A percentile compares a stretch with the other conserved stretches of the same genome.
phyloP scores from a whole-genome alignment of 1,140 invertebrate genomes.

The Drosophila tani region DNA sequence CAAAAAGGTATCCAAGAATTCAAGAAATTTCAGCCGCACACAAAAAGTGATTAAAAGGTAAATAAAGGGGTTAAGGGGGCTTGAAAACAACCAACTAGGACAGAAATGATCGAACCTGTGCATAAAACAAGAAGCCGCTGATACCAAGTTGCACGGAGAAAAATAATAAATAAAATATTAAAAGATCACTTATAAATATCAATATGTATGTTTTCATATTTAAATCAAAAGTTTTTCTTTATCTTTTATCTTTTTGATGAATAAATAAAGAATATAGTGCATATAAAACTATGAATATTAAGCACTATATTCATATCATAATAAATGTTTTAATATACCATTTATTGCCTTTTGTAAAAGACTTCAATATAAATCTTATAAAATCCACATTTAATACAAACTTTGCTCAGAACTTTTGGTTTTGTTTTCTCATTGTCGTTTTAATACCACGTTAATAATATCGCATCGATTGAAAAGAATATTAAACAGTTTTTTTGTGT shows the following conservation, averaged over 20 bases:
- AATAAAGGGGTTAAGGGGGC: slow-evolving; percentile 13
- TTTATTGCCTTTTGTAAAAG: neutral
- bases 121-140: neutral
- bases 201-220: neutral
- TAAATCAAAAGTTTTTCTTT: neutral
- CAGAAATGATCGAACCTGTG: slow-evolving; percentile 1
- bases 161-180: neutral
- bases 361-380: neutral
- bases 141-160: neutral
- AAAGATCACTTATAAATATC: neutral
- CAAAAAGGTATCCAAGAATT: slow-evolving; percentile 5
- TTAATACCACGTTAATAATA: neutral
- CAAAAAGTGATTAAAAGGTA: slow-evolving; percentile 19
- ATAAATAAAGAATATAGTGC: no score
- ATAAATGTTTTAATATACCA: no score
- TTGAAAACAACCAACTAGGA: slow-evolving; percentile 7
- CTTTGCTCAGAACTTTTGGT: neutral
- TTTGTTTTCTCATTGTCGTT: neutral
- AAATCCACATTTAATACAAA: neutral
- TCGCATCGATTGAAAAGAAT: slow-evolving; percentile 1
- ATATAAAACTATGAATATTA: no score
- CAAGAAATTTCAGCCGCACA: slow-evolving; percentile 4
- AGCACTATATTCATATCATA: no score
- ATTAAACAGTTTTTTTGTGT: slow-evolving; percentile 19
- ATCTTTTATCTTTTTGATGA: no score